Percentiles rank a stretch among this genome's conserved stretches.
These are phyloP conservation scores for Porites rus DNA, from an alignment of 92 coral and sea anemone genomes.

Conservation along the genomic window DNA sequence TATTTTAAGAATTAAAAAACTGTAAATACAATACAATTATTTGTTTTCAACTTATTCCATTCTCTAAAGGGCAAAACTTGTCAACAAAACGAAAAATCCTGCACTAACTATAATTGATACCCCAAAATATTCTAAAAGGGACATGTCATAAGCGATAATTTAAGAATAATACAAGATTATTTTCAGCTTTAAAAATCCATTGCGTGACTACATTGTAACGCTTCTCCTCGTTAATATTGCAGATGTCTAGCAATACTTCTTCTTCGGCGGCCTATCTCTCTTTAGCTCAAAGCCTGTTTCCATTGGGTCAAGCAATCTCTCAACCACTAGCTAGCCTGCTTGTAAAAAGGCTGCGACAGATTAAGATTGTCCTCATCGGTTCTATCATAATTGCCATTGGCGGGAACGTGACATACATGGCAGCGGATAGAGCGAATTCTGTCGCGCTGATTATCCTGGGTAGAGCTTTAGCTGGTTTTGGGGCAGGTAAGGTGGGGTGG, in stretches of 20 bases:
- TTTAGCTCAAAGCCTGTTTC: constrained; percentile 79
- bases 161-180: too few relatives aligned
- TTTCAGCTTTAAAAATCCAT: neutral
- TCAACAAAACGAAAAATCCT: too few relatives aligned
- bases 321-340: constrained; percentile 75
- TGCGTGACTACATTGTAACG: constrained; percentile 2
- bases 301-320: constrained; percentile 78
- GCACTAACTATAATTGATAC: too few relatives aligned
- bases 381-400: constrained; percentile 74
- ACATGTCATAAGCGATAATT: too few relatives aligned
- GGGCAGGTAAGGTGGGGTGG: constrained; percentile 63
- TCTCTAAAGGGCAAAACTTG: too few relatives aligned
- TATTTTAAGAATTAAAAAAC: too few relatives aligned
- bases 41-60: too few relatives aligned
- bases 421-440: constrained; percentile 54
- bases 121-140: too few relatives aligned
- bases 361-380: constrained; percentile 65
- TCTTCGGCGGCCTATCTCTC: constrained; percentile 58
- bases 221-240: neutral
- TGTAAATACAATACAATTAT: too few relatives aligned
- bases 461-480: constrained; percentile 78
- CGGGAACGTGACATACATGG: constrained; percentile 78
- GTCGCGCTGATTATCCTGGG: constrained; percentile 73
- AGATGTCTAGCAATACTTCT: constrained; percentile 6
- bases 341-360: constrained; percentile 68